Conservation (phyloP, 1,140 invertebrate genomes). For the Ditylenchus dipsaci region DNA sequence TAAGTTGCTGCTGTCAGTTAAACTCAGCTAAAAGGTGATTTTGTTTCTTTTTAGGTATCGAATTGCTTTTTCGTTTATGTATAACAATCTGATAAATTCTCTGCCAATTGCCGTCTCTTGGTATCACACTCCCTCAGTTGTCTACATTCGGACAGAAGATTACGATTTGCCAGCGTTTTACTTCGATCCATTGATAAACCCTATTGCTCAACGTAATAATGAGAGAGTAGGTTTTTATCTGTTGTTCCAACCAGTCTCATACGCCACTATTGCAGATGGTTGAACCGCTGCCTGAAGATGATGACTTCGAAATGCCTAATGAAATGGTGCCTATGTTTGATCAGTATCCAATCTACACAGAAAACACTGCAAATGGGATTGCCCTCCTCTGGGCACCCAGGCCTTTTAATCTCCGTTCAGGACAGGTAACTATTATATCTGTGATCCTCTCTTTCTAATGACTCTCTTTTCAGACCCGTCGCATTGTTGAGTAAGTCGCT, state of each 20-base stretch:
- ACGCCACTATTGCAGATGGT: constrained; percentile 43
- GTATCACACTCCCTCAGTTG: constrained; percentile 96
- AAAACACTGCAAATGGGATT: constrained; percentile 96
- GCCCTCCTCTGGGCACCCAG: constrained; percentile 94
- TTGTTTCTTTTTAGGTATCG: too few relatives aligned
- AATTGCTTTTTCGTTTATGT: constrained; percentile 63
- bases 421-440: constrained; percentile 75
- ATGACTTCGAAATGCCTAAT: constrained; percentile 86
- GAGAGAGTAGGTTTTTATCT: constrained; percentile 65
- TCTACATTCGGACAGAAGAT: constrained; percentile 99
- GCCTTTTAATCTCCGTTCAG: constrained; percentile 92
- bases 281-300: constrained; percentile 74
- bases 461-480: too few relatives aligned
- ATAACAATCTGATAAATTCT: constrained; percentile 72
- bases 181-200: constrained; percentile 98
- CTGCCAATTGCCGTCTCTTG: constrained; percentile 57
- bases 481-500: too few relatives aligned
- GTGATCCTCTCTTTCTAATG: constrained; percentile 57
- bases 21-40: too few relatives aligned
- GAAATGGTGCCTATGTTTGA: constrained; percentile 84
- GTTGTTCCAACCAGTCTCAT: background rate
- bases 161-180: constrained; percentile 99
- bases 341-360: constrained; percentile 74
- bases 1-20: too few relatives aligned
- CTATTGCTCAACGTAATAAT: constrained; percentile 89